A percentile compares a stretch with the other conserved stretches of the same genome.
These are phyloP conservation scores for Chaetodon trifascialis DNA, from an alignment of 2,113 vertebrate genomes.

Conservation along the genomic window DNA sequence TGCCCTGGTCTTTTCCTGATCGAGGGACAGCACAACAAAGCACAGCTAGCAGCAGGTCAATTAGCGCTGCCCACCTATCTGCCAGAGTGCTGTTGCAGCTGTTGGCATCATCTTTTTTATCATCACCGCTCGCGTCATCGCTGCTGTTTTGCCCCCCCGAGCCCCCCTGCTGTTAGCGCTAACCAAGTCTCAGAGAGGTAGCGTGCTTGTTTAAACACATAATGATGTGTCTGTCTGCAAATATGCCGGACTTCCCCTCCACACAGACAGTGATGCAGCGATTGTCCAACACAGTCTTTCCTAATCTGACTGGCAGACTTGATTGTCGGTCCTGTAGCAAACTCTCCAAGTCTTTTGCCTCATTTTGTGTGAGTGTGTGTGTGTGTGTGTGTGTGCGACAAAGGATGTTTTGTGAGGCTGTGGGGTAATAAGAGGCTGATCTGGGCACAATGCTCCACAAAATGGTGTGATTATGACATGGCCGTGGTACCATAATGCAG, in stretches of 20 bases:
- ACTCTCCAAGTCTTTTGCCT: slow-evolving; percentile 32
- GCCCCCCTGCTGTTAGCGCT: slow-evolving; percentile 1
- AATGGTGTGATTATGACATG: slow-evolving; percentile 78
- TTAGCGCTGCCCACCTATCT: slow-evolving; percentile 66
- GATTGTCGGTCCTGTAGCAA: slow-evolving; percentile 32
- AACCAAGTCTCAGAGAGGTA: slow-evolving; percentile 16
- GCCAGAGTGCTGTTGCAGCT: slow-evolving; percentile 34
- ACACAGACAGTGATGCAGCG: slow-evolving; percentile 42
- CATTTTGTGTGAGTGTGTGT: slow-evolving; percentile 27
- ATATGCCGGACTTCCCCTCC: slow-evolving; percentile 34
- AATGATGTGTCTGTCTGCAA: slow-evolving; percentile 40
- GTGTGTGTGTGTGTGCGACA: slow-evolving; percentile 38
- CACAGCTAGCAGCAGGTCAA: slow-evolving; percentile 63
- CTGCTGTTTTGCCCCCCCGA: slow-evolving; percentile 1
- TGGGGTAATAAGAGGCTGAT: slow-evolving; percentile 61
- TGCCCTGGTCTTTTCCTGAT: slow-evolving; percentile 62
- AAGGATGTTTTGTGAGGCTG: slow-evolving; percentile 56
- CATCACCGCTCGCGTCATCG: slow-evolving; percentile 11
- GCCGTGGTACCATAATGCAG: slow-evolving; percentile 70
- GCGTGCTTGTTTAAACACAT: slow-evolving; percentile 38
- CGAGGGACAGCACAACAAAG: slow-evolving; percentile 42
- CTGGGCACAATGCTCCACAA: slow-evolving; percentile 51
- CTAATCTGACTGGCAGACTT: slow-evolving; percentile 23
- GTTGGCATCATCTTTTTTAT: slow-evolving; percentile 37
- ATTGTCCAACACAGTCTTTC: slow-evolving; percentile 22